A percentile compares a stretch with the other conserved stretches of the same genome.
Conservation (phyloP, 2,888 invertebrate genomes). For the Baronia brevicornis region DNA sequence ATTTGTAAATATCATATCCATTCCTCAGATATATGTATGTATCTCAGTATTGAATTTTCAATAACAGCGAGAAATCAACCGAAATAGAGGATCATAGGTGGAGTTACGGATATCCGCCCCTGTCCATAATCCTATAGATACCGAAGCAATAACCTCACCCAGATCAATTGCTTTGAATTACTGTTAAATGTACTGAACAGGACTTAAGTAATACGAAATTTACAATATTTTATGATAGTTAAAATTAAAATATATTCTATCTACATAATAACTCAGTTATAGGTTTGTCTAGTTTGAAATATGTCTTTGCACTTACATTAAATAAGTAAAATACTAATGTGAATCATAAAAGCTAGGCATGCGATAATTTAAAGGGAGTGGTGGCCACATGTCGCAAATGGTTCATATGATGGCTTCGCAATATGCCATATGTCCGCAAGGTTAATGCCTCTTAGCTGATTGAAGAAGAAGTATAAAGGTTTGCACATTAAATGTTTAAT, state of each 20-base stretch:
- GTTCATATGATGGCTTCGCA: slow-evolving; percentile 46
- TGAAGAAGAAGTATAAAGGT: slow-evolving; percentile 13
- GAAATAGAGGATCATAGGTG: slow-evolving; percentile 34
- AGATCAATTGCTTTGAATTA: slow-evolving; percentile 38
- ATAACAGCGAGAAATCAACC: slow-evolving; percentile 37
- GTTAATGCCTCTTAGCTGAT: slow-evolving; percentile 44
- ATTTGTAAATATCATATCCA: no score
- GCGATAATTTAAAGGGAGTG: slow-evolving; percentile 41
- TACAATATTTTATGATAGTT: no score
- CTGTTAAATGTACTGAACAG: no score
- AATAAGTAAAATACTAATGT: slow-evolving; percentile 22
- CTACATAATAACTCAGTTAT: no score
- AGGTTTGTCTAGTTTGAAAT: no score
- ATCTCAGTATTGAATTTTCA: slow-evolving; percentile 30
- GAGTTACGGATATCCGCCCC: slow-evolving; percentile 39
- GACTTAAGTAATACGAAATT: no score
- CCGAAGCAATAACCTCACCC: slow-evolving; percentile 38
- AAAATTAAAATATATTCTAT: no score
- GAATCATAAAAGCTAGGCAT: slow-evolving; percentile 21
- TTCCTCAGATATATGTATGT: no score
- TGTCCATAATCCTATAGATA: slow-evolving; percentile 37
- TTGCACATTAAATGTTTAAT: background rate
- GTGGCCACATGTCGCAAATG: slow-evolving; percentile 60
- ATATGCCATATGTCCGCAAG: slow-evolving; percentile 60
- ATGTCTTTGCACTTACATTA: no score